Conservation (phyloP, 2,113 vertebrate genomes). For the Melanotaenia duboulayi region DNA sequence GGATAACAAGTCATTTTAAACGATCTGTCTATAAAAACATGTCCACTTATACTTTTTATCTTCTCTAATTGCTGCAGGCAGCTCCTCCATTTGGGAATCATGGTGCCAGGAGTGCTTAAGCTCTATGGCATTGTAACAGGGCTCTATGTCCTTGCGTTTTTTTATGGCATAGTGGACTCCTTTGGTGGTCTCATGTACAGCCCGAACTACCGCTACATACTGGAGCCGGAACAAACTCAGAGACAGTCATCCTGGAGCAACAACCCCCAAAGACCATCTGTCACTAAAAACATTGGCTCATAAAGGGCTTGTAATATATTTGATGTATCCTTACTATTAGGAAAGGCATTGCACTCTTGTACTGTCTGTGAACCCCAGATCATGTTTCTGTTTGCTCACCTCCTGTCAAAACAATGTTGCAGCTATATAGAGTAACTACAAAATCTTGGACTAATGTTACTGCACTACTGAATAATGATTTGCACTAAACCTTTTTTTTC, state of each 20-base stretch:
- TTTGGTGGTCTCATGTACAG: slow-evolving; percentile 67
- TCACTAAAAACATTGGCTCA: slow-evolving; percentile 19
- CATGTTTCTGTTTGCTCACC: not conserved
- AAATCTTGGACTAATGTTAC: not conserved
- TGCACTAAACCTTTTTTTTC: slow-evolving; percentile 26
- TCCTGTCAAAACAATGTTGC: slow-evolving; percentile 5
- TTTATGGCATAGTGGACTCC: slow-evolving; percentile 54
- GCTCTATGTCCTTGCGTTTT: slow-evolving; percentile 38
- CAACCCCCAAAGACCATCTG: not conserved
- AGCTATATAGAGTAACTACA: not conserved
- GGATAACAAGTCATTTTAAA: too few species aligned
- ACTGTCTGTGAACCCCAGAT: not conserved
- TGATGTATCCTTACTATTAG: not conserved
- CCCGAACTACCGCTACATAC: slow-evolving; percentile 33
- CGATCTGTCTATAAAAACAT: too few species aligned
- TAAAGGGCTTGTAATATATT: not conserved
- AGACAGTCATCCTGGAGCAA: not conserved
- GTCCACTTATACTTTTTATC: too few species aligned
- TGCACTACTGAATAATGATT: slow-evolving; percentile 46
- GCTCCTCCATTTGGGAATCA: slow-evolving; percentile 4
- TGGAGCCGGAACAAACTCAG: slow-evolving; percentile 10
- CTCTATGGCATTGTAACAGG: slow-evolving; percentile 59
- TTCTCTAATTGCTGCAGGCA: slow-evolving; percentile 1
- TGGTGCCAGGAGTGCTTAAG: slow-evolving; percentile 56
- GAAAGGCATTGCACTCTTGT: not conserved